Base-by-base conservation (phyloP, 2,113 vertebrate species). In the Hoplias malabaricus region DNA sequence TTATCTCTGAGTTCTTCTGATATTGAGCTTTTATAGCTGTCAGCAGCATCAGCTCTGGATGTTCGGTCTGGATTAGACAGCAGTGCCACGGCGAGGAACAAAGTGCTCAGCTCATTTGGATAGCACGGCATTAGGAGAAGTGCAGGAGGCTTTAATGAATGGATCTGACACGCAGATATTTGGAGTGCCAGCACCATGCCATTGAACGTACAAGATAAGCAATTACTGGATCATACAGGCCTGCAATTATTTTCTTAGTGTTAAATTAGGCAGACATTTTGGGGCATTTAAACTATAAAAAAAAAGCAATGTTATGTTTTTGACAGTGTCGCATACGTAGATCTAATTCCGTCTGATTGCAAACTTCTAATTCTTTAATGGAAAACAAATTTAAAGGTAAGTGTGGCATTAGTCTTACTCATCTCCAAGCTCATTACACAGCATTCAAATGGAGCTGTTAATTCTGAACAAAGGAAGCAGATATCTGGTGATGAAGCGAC, bases 341-440 rank as follows among this genome's bases (percentile, higher is more conserved):
- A 78, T 57, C 71, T 78, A 43, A 82, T 82, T 78, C 56, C 61
- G 7, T 63, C 14, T 38, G 69, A 62, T 78, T 50, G 48, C 36
- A 61, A 70, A 53, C 23, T n/a, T 50, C 56, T 82, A 82, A 82
- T 82, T 66, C 48, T 65, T 79, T 75, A 78, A 82, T 82, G 80
- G 80, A 78, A 82, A 69, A 69, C 62, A 69, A 40, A 77, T 34
- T 68, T 46, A 69, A 77, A 69, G 65, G 40, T 73, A 56, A 56
- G 56, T 68, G 59, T 65, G 68, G n/a, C 25, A 43, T 77, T 71
- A 82, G 69, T 48, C 54, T 73, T 80, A 62, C 48, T 70, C 66
- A 63, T 73, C 69, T 38, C 59, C 36, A 72, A 81, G 72, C 68
- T 61, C 42, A 81, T 73, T 54, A 78, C 33, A 25, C 12, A 62